Base-by-base conservation (phyloP, 2,888 invertebrate species). In the Drosophila austrosaltans region DNA sequence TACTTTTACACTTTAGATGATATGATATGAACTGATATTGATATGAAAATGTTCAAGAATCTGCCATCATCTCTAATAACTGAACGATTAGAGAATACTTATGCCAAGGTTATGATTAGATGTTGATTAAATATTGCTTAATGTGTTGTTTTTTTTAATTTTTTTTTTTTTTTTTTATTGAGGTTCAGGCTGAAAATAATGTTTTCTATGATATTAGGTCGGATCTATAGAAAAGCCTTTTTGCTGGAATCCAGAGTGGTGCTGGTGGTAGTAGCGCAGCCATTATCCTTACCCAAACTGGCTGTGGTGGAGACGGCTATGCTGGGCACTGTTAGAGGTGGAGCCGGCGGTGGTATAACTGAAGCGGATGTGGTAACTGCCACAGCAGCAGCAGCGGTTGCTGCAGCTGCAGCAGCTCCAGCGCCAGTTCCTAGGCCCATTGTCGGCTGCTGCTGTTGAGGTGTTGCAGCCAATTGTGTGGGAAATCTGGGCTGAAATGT, bases 401-500 rank as follows among this genome's bases (percentile, higher is more conserved):
- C n/a, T 22, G 40, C 62, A 12, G 42, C 59, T 39, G 64, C 53
- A 16, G 56, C 69, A 28, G 59, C 44, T 30, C 57, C 63, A 6
- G 71, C 60, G 16, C 40, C 60, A n/a, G 28, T 39, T 28, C 16
- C 69, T 22, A 54, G 12, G 8, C 12, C 62, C 25, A 40, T 20
- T 61, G 16, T 36, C 12, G 58, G 42, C 48, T 25, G 42, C 16
- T 5, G 54, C 22, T 4, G 70, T 39, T 1, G 79, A 25, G 91
- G 90, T 76, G 76, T 78, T 66, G 78, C 84, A 4, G 89, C 89
- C 53, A 88, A 53, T 58, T 81, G 83, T 22, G 89, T 76, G 30
- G 83, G 89, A 36, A 88, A 69, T 42, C 83, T 76, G 16, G 83
- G 89, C 72, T 92, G 92, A 84, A 92, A 92, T 66, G 84, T 89